phyloP scores from a whole-genome alignment of 2,797 vertebrate species.

The Paedocypris micromegethes region DNA sequence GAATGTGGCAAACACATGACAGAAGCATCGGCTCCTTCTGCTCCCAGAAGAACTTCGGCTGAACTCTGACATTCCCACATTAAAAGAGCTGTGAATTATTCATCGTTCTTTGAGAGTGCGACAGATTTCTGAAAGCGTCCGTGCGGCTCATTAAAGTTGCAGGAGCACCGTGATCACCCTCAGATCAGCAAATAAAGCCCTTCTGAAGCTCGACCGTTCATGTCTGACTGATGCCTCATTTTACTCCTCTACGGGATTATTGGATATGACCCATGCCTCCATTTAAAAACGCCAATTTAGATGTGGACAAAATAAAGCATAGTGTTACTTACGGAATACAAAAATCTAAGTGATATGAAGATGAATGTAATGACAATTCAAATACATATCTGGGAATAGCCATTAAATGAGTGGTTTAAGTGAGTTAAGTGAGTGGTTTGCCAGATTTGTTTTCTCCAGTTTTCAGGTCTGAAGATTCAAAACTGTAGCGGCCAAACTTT shows the following conservation, averaged over 20 bases:
- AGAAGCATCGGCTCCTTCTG: neutral
- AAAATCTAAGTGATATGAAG: too few species aligned
- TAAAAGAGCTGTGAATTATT: constrained; percentile 48
- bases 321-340: too few species aligned
- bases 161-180: constrained; percentile 39
- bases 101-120: constrained; percentile 43
- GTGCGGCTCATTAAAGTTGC: constrained; percentile 49
- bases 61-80: constrained; percentile 34
- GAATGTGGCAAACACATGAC: constrained; percentile 12
- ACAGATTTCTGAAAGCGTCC: constrained; percentile 52
- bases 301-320: too few species aligned
- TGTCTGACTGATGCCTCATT: constrained; percentile 7
- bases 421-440: too few species aligned
- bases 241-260: neutral
- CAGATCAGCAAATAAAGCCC: constrained; percentile 33
- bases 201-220: constrained; percentile 9
- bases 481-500: too few species aligned
- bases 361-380: too few species aligned
- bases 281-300: too few species aligned
- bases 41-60: constrained; percentile 17
- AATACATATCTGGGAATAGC: too few species aligned
- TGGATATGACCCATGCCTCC: neutral
- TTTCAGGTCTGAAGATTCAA: too few species aligned
- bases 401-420: too few species aligned
- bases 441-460: too few species aligned